These are phyloP conservation scores for Engraulis encrasicolus DNA, from an alignment of 2,113 vertebrate genomes.

Conservation along the genomic window DNA sequence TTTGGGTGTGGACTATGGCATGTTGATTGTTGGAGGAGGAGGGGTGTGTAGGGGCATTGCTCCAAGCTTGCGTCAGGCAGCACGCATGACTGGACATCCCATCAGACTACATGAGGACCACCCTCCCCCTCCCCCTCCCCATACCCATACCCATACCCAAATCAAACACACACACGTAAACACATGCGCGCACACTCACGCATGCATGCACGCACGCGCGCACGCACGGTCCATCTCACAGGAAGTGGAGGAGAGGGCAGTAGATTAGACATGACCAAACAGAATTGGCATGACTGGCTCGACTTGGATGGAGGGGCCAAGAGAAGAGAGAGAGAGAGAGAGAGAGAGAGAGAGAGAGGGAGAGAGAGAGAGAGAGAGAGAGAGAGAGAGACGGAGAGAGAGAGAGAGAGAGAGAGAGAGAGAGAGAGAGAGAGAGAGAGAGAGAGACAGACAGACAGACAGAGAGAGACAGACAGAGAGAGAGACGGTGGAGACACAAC, in stretches of 20 bases:
- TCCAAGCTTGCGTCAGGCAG: no score
- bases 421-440: neutral
- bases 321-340: neutral
- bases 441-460: slow-evolving; percentile 6
- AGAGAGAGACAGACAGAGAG: neutral
- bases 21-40: no score
- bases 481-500: no score
- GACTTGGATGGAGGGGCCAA: neutral
- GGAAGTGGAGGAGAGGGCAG: neutral
- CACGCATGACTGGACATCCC: no score
- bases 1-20: no score
- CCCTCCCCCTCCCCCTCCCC: no score
- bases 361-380: neutral
- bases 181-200: no score
- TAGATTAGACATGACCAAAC: neutral
- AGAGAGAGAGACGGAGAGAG: neutral
- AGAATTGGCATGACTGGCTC: neutral
- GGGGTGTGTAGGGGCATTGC: no score
- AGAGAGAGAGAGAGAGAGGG: no score
- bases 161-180: no score
- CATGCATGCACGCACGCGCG: neutral
- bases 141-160: no score
- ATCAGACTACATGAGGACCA: no score
- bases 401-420: neutral
- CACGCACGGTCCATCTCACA: slow-evolving; percentile 5